A percentile compares a stretch with the other conserved stretches of the same genome.
These are phyloP conservation scores for Triplophysa bombifrons DNA, from an alignment of 2,797 vertebrate species.

Conservation along the genomic window DNA sequence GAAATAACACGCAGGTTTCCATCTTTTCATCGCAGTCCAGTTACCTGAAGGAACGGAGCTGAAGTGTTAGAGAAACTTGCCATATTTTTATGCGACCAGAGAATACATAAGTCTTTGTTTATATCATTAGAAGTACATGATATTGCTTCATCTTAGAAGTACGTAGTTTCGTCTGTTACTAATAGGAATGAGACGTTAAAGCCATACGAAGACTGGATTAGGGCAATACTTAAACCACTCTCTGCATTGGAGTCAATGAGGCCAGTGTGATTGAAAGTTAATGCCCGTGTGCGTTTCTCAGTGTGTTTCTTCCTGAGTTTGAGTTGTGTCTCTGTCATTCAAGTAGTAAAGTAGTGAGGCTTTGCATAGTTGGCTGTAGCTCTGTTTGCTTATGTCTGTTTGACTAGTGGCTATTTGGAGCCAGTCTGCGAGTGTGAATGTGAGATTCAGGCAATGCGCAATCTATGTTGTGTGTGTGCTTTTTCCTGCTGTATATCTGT, in stretches of 20 bases:
- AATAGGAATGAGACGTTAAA: no score
- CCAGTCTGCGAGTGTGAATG: constrained; percentile 23
- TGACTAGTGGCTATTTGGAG: constrained; percentile 37
- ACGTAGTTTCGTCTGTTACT: no score
- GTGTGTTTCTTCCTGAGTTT: constrained; percentile 28
- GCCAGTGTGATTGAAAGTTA: constrained; percentile 43
- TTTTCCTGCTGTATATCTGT: background rate
- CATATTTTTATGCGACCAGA: background rate
- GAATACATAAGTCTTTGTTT: no score
- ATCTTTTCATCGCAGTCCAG: background rate
- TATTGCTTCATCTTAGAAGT: no score
- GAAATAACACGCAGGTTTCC: constrained; percentile 9
- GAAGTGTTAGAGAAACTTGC: background rate
- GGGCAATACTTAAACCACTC: constrained; percentile 34
- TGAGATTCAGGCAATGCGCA: background rate
- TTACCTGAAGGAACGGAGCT: constrained; percentile 15
- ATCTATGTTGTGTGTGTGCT: background rate
- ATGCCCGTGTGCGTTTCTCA: constrained; percentile 28
- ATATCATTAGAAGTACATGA: no score
- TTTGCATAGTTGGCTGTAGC: constrained; percentile 22
- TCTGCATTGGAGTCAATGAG: constrained; percentile 49
- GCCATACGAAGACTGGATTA: constrained; percentile 16
- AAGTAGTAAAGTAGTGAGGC: constrained; percentile 24
- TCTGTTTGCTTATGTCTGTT: constrained; percentile 52
- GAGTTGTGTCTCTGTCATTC: constrained; percentile 27